A percentile compares a stretch with the other conserved stretches of the same genome.
These are phyloP conservation scores for Mesoclemmys tuberculata DNA, from an alignment of 2,113 vertebrate species.

Conservation along the genomic window DNA sequence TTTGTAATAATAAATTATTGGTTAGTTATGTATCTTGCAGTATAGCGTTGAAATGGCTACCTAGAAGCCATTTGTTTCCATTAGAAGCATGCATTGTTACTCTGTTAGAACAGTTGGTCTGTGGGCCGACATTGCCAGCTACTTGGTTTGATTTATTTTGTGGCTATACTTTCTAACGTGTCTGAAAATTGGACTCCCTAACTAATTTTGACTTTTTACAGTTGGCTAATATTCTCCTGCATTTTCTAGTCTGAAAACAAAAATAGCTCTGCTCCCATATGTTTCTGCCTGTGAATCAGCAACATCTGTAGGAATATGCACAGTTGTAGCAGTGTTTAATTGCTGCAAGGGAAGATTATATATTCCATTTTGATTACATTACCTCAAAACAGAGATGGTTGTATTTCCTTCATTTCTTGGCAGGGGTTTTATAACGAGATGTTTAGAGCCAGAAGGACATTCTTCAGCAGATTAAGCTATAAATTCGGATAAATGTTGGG, in stretches of 20 bases:
- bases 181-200: constrained; percentile 22
- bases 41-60: background rate
- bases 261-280: constrained; percentile 43
- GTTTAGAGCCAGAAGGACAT: constrained; percentile 41
- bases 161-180: background rate
- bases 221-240: constrained; percentile 7
- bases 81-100: background rate
- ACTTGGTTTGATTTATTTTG: background rate
- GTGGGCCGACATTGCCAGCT: background rate
- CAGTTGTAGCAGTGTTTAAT: constrained; percentile 24
- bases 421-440: background rate
- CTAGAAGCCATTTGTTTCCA: background rate
- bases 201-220: constrained; percentile 10
- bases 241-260: constrained; percentile 32
- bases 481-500: constrained; percentile 42
- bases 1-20: background rate
- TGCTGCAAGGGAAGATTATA: constrained; percentile 12
- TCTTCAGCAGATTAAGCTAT: constrained; percentile 37
- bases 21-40: background rate
- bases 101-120: background rate
- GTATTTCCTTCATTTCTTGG: constrained; percentile 21
- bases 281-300: constrained; percentile 66
- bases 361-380: constrained; percentile 2
- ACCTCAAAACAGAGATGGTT: constrained; percentile 20
- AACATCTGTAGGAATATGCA: constrained; percentile 50